A percentile compares a stretch with the other conserved stretches of the same genome.
phyloP scores from a whole-genome alignment of 2,797 vertebrate genomes.

The Sparidentex hasta region DNA sequence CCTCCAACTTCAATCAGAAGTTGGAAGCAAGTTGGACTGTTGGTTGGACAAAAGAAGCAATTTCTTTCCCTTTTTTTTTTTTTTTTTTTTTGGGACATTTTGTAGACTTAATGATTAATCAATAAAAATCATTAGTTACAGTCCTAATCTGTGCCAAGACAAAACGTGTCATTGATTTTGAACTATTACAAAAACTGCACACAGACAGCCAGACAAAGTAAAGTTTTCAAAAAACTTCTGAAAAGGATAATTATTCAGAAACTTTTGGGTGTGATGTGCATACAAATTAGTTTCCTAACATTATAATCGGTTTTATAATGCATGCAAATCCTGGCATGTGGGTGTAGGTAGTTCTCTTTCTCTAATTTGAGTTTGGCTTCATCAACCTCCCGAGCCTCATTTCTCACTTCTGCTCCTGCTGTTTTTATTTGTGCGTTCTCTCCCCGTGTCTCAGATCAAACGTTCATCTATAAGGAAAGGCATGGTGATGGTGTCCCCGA shows the following conservation, averaged over 20 bases:
- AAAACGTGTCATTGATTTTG: neutral
- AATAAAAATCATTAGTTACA: too few relatives aligned
- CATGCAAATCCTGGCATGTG: slow-evolving; percentile 37
- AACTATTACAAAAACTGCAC: neutral
- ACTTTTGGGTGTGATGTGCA: slow-evolving; percentile 12
- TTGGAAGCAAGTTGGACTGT: too few relatives aligned
- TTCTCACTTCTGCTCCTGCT: neutral
- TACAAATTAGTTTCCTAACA: slow-evolving; percentile 31
- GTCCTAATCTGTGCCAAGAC: neutral
- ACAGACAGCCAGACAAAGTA: neutral
- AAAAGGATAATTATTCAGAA: slow-evolving; percentile 25
- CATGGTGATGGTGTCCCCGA: slow-evolving; percentile 98
- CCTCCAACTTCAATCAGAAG: too few relatives aligned
- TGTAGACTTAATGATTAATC: too few relatives aligned
- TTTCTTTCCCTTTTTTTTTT: too few relatives aligned
- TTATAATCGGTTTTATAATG: slow-evolving; percentile 36
- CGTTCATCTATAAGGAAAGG: slow-evolving; percentile 97
- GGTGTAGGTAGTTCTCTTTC: slow-evolving; percentile 15
- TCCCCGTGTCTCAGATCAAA: slow-evolving; percentile 87
- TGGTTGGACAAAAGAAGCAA: too few relatives aligned
- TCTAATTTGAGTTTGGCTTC: slow-evolving; percentile 29
- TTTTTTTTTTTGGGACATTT: too few relatives aligned
- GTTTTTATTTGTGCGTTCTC: neutral
- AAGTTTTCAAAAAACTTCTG: slow-evolving; percentile 12
- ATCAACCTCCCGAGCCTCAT: neutral